These are phyloP conservation scores for Daboia siamensis DNA, from an alignment of 2,113 vertebrate species.

Conservation along the genomic window DNA sequence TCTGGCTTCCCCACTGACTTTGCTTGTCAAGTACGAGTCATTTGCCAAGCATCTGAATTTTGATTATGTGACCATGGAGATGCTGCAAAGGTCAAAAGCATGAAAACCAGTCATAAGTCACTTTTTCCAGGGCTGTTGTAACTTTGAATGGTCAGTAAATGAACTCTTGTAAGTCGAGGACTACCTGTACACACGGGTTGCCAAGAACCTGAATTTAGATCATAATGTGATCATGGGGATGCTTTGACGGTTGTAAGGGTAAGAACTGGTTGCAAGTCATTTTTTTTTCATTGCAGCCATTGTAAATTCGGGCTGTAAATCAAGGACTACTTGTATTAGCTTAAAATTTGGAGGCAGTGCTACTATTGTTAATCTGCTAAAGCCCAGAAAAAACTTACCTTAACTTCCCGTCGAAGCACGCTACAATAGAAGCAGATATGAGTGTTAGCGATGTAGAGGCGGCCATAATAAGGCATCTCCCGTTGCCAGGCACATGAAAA, in stretches of 20 bases:
- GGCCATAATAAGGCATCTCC: conserved; percentile 82
- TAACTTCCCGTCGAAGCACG: conserved; percentile 80
- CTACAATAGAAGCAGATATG: conserved; percentile 81
- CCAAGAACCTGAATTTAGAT: neutral
- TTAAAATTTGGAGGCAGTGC: neutral
- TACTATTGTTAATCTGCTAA: neutral
- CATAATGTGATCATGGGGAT: neutral
- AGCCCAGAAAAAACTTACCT: conserved; percentile 59
- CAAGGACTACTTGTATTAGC: neutral
- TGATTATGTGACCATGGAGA: neutral
- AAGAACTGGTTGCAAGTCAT: neutral
- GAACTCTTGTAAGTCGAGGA: neutral
- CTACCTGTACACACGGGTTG: neutral
- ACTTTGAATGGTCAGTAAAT: neutral
- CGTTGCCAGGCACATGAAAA: conserved; percentile 84
- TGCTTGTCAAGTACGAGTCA: neutral
- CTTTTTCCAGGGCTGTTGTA: neutral
- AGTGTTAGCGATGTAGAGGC: conserved; percentile 76
- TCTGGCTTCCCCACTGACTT: neutral
- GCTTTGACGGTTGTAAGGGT: neutral
- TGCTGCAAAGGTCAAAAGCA: neutral
- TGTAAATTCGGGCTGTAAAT: neutral
- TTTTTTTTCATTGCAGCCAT: neutral
- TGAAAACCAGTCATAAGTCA: neutral
- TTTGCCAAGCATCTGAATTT: neutral